Evolutionary conservation across 2,888 invertebrate species (phyloP), one percentile per base, ranked within the genome.

Genomic region (Zygothrica quintamaculata): DNA sequence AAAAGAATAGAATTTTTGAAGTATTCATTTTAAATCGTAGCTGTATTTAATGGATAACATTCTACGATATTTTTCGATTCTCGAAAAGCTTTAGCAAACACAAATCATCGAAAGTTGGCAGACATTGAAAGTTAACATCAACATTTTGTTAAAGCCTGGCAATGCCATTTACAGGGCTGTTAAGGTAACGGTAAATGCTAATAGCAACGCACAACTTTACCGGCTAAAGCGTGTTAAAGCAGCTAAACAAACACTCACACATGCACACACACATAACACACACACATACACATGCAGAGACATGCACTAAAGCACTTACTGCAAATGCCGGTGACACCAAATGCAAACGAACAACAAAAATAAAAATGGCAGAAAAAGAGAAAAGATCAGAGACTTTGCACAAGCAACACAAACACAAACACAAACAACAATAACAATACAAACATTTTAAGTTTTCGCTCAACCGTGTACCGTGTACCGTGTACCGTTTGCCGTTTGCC

Each of bases 111-210:
- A 22, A 22, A 22, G 18, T 22, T 22, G 3, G 2, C 18, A 58
- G 25, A 8, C 40, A 33, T 12, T 31, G 39, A 16, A 42, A 37
- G 33, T 36, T 31, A 0, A 3, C 0, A 9, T 50, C 43, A 61
- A 61, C 50, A 52, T 64, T 61, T 42, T 46, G 16, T 12, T 57
- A 34, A 12, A 44, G 55, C 13, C 61, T 80, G 84, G 72, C 78
- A 74, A 61, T 61, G 65, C 65, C 36, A 65, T 62, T 47, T 57
- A 61, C 66, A 42, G 51, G 25, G 47, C 67, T 69, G 78, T 57
- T 71, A 77, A 44, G 46, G 57, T 51, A 66, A 76, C 73, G 50
- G 31, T 40, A 31, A 60, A 44, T 66, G 62, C 60, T 60, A 66
- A 74, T 70, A 37, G 78, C 78, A 70, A 69, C 59, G 62, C 9